Percentiles rank a stretch among this genome's conserved stretches.
Evolutionary conservation across 2,113 vertebrate species (phyloP).

Genomic region (Columba livia): DNA sequence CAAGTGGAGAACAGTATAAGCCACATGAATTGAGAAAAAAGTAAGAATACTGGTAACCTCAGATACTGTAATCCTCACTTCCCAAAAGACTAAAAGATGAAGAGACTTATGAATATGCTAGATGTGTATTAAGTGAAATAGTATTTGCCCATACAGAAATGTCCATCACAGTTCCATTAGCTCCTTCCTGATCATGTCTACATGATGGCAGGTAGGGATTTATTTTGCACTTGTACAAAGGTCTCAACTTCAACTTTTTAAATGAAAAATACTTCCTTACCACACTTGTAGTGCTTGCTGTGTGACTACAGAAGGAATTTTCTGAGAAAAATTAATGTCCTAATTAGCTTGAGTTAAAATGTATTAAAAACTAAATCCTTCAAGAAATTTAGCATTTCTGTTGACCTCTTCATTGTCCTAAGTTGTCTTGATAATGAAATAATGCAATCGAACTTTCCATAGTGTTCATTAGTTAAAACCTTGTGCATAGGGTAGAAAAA

Average conservation of each 20-base stretch:
- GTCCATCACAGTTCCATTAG: neutral
- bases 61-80: neutral
- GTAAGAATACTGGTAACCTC: neutral
- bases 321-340: neutral
- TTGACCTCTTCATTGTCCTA: neutral
- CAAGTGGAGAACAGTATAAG: neutral
- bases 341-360: neutral
- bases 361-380: neutral
- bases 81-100: neutral
- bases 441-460: neutral
- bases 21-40: neutral
- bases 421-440: neutral
- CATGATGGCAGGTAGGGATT: neutral
- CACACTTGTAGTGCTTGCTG: neutral
- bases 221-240: neutral
- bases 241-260: neutral
- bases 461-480: slow-evolving; percentile 11
- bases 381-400: neutral
- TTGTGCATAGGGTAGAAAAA: neutral
- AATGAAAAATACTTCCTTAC: neutral
- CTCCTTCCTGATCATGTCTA: neutral
- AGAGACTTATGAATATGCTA: neutral
- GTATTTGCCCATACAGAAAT: neutral
- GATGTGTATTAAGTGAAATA: neutral
- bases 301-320: neutral